Conservation (phyloP, 1,140 invertebrate species). For the Polypedilum pembai region DNA sequence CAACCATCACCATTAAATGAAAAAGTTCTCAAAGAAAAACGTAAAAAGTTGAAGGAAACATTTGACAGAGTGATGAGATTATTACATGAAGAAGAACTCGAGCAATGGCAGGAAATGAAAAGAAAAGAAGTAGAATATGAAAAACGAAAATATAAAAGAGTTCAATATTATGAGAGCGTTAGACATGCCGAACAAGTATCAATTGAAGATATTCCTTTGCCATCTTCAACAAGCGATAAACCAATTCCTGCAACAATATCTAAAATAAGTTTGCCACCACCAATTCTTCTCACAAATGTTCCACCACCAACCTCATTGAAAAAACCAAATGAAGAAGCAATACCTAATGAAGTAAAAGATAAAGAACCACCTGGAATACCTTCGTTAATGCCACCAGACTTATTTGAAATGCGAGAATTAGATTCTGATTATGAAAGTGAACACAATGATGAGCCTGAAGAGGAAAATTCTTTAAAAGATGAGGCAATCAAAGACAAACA, state of each 20-base stretch:
- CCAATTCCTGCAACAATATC: slow-evolving; percentile 62
- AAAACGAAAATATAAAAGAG: slow-evolving; percentile 72
- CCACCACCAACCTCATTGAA: slow-evolving; percentile 44
- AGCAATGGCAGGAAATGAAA: slow-evolving; percentile 85
- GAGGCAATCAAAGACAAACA: slow-evolving; percentile 33
- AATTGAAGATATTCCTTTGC: slow-evolving; percentile 94
- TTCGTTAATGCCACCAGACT: slow-evolving; percentile 68
- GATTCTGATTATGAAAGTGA: slow-evolving; percentile 45
- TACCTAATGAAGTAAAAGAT: slow-evolving; percentile 33
- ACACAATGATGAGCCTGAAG: slow-evolving; percentile 48
- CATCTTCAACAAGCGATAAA: slow-evolving; percentile 48
- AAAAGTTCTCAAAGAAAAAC: slow-evolving; percentile 93
- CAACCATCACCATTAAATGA: slow-evolving; percentile 91
- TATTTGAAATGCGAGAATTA: slow-evolving; percentile 50
- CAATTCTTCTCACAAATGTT: slow-evolving; percentile 37
- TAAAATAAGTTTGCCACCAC: slow-evolving; percentile 53
- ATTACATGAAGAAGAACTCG: slow-evolving; percentile 93
- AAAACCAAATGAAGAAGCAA: slow-evolving; percentile 29
- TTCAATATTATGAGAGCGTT: slow-evolving; percentile 91
- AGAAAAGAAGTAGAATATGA: slow-evolving; percentile 90
- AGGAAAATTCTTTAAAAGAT: slow-evolving; percentile 33
- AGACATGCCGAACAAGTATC: slow-evolving; percentile 89
- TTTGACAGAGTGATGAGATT: slow-evolving; percentile 88
- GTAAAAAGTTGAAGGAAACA: slow-evolving; percentile 92
- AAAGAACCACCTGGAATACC: slow-evolving; percentile 80